A percentile compares a stretch with the other conserved stretches of the same genome.
Conservation (phyloP, 2,888 invertebrate genomes). For the Eupelmus urozonus region DNA sequence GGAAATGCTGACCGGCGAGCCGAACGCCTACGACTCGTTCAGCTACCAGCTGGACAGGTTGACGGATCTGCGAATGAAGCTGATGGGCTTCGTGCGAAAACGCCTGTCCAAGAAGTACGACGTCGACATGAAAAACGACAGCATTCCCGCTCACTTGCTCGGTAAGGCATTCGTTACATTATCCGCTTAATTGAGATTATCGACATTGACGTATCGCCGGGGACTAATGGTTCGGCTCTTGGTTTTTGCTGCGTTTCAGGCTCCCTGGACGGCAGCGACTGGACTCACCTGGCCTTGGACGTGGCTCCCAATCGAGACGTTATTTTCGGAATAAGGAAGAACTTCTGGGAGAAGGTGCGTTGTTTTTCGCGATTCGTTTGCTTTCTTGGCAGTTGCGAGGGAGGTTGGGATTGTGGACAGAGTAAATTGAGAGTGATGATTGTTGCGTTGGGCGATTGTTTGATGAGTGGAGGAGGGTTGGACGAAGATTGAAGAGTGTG, state of each 20-base stretch:
- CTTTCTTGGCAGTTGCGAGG: no score
- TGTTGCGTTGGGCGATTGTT: no score
- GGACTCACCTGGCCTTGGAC: conserved; percentile 69
- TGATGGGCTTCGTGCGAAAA: conserved; percentile 65
- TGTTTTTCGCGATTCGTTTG: no score
- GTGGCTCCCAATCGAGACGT: conserved; percentile 65
- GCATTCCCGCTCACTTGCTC: conserved; percentile 69
- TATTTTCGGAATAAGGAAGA: conserved; percentile 66
- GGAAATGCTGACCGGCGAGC: conserved; percentile 70
- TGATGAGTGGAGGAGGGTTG: no score
- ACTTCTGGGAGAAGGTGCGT: conserved; percentile 69
- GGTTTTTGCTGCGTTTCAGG: conserved; percentile 60
- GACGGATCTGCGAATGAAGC: conserved; percentile 64
- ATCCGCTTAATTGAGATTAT: background rate
- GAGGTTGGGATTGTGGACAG: no score
- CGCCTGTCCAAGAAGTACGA: conserved; percentile 67
- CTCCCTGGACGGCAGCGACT: conserved; percentile 69
- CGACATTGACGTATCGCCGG: background rate
- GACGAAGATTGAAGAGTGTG: no score
- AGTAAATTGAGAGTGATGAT: no score
- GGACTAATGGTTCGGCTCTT: background rate
- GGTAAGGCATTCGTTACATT: no score
- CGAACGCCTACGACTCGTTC: conserved; percentile 66
- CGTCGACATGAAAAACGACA: conserved; percentile 60
- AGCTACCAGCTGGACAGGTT: conserved; percentile 66